phyloP scores from a whole-genome alignment of 2,113 vertebrate genomes.

The Siniperca knerii region DNA sequence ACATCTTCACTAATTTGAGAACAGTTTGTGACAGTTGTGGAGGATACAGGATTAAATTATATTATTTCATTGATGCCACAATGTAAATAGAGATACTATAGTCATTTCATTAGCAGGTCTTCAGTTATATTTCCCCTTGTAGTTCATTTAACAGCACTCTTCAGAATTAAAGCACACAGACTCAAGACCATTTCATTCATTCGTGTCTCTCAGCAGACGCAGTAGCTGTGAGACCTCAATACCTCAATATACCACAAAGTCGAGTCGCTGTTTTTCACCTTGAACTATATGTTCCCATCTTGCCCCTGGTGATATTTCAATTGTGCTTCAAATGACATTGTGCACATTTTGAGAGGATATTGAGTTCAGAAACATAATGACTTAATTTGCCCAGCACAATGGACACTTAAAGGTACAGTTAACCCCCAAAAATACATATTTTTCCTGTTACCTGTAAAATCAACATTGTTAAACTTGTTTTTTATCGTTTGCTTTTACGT shows the following conservation, averaged over 20 bases:
- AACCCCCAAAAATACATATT: no score
- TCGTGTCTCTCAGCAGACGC: not conserved
- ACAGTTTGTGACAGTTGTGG: not conserved
- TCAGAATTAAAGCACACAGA: conserved; percentile 38
- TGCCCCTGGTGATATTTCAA: conserved; percentile 40
- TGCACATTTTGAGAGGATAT: not conserved
- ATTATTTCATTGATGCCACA: not conserved
- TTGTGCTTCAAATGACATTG: conserved; percentile 42
- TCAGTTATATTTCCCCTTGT: conserved; percentile 20
- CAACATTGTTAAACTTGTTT: not conserved
- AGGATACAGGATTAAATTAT: not conserved
- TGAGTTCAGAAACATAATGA: conserved; percentile 22
- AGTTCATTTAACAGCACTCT: conserved; percentile 41
- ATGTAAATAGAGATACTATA: not conserved
- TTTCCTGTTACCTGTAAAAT: not conserved
- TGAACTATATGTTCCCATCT: conserved; percentile 38
- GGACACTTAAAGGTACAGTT: not conserved
- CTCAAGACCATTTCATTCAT: conserved; percentile 12
- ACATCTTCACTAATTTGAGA: not conserved
- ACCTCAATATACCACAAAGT: not conserved
- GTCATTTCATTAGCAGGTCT: not conserved
- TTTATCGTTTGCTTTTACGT: not conserved
- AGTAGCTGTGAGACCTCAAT: not conserved
- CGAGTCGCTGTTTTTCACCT: conserved; percentile 40
- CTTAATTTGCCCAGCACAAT: not conserved